These are phyloP conservation scores for Chaitophorus viminalis DNA, from an alignment of 2,888 invertebrate genomes.

Conservation along the genomic window DNA sequence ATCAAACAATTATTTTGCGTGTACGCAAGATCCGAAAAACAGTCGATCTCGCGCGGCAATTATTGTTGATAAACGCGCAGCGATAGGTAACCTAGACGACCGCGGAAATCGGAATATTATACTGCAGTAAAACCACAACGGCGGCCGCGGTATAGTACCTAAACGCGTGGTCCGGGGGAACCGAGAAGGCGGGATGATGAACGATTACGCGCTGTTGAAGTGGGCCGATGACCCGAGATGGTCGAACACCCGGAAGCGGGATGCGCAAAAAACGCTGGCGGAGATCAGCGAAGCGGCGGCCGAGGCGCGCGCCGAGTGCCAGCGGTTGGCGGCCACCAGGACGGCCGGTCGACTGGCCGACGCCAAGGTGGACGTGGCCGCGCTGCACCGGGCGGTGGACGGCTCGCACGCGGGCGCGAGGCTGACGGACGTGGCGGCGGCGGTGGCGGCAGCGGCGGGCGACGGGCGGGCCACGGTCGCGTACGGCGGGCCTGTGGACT, in stretches of 20 bases:
- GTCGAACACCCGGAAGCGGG: background rate
- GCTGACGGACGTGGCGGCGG: too few relatives aligned
- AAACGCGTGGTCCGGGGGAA: background rate
- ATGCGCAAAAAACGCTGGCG: background rate
- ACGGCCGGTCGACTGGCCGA: background rate
- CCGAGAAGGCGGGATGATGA: background rate
- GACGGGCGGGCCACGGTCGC: background rate
- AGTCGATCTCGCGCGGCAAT: too few relatives aligned
- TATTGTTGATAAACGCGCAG: too few relatives aligned
- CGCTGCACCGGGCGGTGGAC: too few relatives aligned
- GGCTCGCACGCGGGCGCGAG: too few relatives aligned
- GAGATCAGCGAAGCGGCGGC: background rate
- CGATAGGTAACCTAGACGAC: too few relatives aligned
- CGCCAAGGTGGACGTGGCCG: background rate
- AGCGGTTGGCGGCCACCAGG: background rate
- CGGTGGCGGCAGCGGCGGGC: too few relatives aligned
- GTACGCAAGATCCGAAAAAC: too few relatives aligned
- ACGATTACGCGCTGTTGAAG: background rate
- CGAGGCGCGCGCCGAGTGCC: background rate
- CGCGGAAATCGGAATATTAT: too few relatives aligned
- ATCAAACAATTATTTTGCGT: too few relatives aligned
- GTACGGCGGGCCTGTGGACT: background rate
- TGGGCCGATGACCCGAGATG: slow-evolving; percentile 12
- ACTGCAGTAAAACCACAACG: too few relatives aligned
- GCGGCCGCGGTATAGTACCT: too few relatives aligned